Evolutionary conservation across 2,113 vertebrate species (phyloP).

Genomic region (Equus quagga): DNA sequence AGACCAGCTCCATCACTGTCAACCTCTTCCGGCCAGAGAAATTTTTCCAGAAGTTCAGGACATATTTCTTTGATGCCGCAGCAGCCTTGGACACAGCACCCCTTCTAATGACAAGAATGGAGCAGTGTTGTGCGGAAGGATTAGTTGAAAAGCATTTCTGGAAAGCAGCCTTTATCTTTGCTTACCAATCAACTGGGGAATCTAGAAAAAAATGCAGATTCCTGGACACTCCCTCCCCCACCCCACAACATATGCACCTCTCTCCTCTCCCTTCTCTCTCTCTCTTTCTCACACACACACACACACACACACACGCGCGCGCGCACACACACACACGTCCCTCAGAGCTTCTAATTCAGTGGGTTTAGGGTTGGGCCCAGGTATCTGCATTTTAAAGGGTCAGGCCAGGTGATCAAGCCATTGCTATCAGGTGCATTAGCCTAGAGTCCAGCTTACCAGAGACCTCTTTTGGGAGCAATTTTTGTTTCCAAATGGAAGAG

Average conservation of each 20-base stretch:
- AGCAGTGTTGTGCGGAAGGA: background rate
- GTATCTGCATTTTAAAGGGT: conserved; percentile 32
- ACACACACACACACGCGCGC: background rate
- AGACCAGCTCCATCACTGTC: background rate
- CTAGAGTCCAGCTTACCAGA: background rate
- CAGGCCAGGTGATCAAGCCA: background rate
- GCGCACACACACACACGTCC: background rate
- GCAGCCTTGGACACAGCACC: background rate
- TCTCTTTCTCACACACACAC: too few species aligned
- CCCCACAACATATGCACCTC: background rate
- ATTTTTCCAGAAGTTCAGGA: background rate
- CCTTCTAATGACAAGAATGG: background rate
- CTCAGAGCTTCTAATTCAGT: background rate
- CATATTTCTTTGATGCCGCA: background rate
- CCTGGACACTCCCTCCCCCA: background rate
- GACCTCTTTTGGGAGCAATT: conserved; percentile 14
- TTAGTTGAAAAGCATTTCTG: conserved; percentile 5
- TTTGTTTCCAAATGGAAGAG: conserved; percentile 39
- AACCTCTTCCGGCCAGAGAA: background rate
- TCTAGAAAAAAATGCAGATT: background rate
- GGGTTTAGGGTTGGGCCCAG: background rate
- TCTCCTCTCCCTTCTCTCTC: too few species aligned
- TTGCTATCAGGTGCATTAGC: background rate
- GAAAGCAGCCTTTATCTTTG: conserved; percentile 39
- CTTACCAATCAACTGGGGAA: conserved; percentile 33